These are phyloP conservation scores for Bothrops jararaca DNA, from an alignment of 2,113 vertebrate species.

Conservation along the genomic window DNA sequence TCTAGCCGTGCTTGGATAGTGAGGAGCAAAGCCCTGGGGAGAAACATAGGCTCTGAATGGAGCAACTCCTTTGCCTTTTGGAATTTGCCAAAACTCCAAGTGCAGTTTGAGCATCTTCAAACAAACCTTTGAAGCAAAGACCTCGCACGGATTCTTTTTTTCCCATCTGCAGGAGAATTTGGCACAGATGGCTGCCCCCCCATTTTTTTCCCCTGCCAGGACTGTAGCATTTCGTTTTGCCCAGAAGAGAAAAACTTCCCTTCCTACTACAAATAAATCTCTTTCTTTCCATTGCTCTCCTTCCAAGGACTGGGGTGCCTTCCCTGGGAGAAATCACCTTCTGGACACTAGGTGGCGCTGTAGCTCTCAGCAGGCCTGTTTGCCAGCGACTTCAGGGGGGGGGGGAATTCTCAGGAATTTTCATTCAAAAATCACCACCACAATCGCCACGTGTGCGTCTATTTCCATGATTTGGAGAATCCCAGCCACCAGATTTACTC, in stretches of 20 bases:
- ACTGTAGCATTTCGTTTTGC: not conserved
- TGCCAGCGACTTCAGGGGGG: rapidly evolving
- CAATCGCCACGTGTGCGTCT: not conserved
- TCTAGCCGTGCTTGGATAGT: not conserved
- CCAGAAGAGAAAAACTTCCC: not conserved
- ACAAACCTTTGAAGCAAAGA: not conserved
- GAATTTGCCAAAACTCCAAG: not conserved
- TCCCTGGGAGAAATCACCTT: not conserved
- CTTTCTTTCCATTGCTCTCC: not conserved
- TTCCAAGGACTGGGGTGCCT: no score
- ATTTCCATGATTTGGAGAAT: no score
- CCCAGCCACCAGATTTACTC: not conserved
- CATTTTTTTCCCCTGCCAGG: rapidly evolving
- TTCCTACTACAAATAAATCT: not conserved
- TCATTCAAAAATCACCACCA: not conserved
- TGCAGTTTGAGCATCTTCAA: not conserved
- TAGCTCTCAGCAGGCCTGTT: conserved; percentile 37
- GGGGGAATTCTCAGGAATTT: not conserved
- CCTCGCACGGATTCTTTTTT: not conserved
- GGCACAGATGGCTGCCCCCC: not conserved
- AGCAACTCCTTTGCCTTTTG: not conserved
- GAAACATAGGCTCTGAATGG: not conserved
- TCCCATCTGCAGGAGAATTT: not conserved
- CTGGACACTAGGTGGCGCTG: conserved; percentile 63
- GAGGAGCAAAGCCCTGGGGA: not conserved